phyloP scores from a whole-genome alignment of 2,797 vertebrate genomes.

The Artibeus jamaicensis region DNA sequence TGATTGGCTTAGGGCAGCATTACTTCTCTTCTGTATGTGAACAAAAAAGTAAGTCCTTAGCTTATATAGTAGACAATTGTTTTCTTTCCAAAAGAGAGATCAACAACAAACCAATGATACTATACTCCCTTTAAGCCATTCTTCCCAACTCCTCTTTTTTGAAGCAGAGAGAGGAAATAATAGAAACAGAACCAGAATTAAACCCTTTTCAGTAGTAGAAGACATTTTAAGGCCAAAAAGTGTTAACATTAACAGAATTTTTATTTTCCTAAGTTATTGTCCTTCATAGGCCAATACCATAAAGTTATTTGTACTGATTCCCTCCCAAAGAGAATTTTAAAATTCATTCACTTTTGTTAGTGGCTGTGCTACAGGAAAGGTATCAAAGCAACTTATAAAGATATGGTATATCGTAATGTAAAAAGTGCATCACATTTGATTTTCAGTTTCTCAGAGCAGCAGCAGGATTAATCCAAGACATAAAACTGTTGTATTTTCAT shows the following conservation, averaged over 20 bases:
- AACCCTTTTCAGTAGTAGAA: conserved; percentile 74
- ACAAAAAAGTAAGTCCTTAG: conserved; percentile 36
- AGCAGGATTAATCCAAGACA: conserved; percentile 85
- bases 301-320: conserved; percentile 64
- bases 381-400: conserved; percentile 70
- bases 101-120: conserved; percentile 37
- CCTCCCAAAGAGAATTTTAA: conserved; percentile 54
- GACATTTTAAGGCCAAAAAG: conserved; percentile 77
- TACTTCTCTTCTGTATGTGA: conserved; percentile 65
- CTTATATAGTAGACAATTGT: conserved; percentile 27
- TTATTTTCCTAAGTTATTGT: conserved; percentile 63
- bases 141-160: conserved; percentile 64
- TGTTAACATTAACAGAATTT: conserved; percentile 62
- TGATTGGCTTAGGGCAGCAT: conserved; percentile 30
- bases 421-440: conserved; percentile 87
- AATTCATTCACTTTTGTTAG: conserved; percentile 71
- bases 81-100: conserved; percentile 42
- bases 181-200: conserved; percentile 60
- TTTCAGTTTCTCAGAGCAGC: conserved; percentile 85
- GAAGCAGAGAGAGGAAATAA: conserved; percentile 77
- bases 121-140: conserved; percentile 53
- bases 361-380: conserved; percentile 80
- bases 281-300: conserved; percentile 77
- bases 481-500: conserved; percentile 78
- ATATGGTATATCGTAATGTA: conserved; percentile 65